A percentile compares a stretch with the other conserved stretches of the same genome.
Conservation (phyloP, 2,113 vertebrate genomes). For the Centropus bengalensis region DNA sequence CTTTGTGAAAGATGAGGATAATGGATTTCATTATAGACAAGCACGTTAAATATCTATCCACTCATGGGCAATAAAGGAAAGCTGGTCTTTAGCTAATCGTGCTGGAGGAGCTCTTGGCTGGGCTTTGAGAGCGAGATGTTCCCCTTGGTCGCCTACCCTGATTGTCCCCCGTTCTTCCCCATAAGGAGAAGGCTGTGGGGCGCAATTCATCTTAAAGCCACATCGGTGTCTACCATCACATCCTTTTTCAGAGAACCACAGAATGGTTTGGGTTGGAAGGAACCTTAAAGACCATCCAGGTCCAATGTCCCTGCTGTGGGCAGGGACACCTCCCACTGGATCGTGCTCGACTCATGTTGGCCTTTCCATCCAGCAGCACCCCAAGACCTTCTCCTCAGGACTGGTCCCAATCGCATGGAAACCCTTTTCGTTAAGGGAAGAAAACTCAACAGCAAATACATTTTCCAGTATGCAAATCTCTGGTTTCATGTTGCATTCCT, state of each 20-base stretch:
- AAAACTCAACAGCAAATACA: background rate
- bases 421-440: background rate
- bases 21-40: conserved; percentile 25
- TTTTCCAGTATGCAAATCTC: background rate
- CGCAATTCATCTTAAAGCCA: background rate
- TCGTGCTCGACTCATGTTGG: too few relatives aligned
- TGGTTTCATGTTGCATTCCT: background rate
- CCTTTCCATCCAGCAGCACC: too few relatives aligned
- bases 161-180: fast-evolving
- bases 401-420: background rate
- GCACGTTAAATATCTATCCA: background rate
- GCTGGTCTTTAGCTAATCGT: background rate
- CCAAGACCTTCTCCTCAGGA: too few relatives aligned
- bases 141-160: background rate
- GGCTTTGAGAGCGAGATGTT: background rate
- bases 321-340: too few relatives aligned
- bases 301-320: too few relatives aligned
- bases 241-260: background rate
- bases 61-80: background rate
- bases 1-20: background rate
- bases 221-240: fast-evolving
- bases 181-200: background rate
- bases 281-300: too few relatives aligned
- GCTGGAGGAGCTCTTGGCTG: background rate
- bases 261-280: too few relatives aligned